phyloP scores from a whole-genome alignment of 2,888 invertebrate species.

The Lycaena phlaeas region DNA sequence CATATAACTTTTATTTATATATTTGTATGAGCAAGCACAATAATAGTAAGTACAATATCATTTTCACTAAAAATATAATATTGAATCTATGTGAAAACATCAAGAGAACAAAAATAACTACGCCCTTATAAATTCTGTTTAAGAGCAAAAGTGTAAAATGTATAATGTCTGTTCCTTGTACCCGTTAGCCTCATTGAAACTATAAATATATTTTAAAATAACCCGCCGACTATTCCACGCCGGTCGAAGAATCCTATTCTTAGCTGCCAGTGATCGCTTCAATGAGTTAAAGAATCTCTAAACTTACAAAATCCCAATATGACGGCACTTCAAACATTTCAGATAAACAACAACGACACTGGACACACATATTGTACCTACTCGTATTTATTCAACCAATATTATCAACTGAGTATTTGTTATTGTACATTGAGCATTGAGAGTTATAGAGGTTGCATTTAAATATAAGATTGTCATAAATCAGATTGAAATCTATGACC shows the following conservation, averaged over 20 bases:
- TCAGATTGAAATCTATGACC: too few species aligned
- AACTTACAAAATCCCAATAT: conserved; percentile 1
- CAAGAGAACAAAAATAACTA: neutral
- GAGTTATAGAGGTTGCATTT: too few species aligned
- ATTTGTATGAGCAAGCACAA: too few species aligned
- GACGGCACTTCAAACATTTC: neutral
- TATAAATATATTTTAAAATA: conserved; percentile 15
- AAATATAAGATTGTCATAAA: too few species aligned
- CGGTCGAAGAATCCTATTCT: conserved; percentile 6
- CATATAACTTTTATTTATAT: too few species aligned
- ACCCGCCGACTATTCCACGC: conserved; percentile 6
- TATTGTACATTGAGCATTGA: too few species aligned
- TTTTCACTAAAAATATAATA: too few species aligned
- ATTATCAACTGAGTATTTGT: neutral
- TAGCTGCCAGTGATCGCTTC: neutral
- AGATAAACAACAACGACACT: neutral
- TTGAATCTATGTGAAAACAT: too few species aligned
- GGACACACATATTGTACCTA: too few species aligned
- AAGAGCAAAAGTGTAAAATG: conserved; percentile 10
- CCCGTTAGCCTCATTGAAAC: conserved; percentile 14
- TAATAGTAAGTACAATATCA: too few species aligned
- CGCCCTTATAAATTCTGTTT: conserved; percentile 6
- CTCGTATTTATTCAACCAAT: neutral
- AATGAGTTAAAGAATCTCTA: neutral
- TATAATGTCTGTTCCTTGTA: conserved; percentile 16